Evolutionary conservation across 2,888 invertebrate species (phyloP).

Genomic region (Emesis russula): DNA sequence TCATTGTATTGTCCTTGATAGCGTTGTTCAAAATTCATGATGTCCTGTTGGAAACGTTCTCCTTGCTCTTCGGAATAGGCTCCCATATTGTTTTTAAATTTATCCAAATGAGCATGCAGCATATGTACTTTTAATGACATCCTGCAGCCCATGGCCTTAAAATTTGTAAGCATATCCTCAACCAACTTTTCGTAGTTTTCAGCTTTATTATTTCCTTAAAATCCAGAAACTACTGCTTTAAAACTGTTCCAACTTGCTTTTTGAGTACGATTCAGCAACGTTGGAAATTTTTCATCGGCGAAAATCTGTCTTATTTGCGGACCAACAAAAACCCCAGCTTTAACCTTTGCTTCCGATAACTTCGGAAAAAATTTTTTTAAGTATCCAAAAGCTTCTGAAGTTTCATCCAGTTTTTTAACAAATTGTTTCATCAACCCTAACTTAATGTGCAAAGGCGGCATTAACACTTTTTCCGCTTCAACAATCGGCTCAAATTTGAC

Average conservation of each 20-base stretch:
- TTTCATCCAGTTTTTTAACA: conserved; percentile 66
- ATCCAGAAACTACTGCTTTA: conserved; percentile 76
- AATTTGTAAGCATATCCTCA: conserved; percentile 60
- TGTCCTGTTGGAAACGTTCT: conserved; percentile 74
- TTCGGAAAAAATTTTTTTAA: conserved; percentile 66
- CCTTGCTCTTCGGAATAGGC: conserved; percentile 75
- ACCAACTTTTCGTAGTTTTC: conserved; percentile 67
- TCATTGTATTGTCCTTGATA: conserved; percentile 37
- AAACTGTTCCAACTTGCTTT: conserved; percentile 69
- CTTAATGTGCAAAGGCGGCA: conserved; percentile 75
- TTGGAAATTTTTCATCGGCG: conserved; percentile 69
- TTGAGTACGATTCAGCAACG: conserved; percentile 66
- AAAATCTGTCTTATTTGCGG: conserved; percentile 44
- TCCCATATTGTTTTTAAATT: conserved; percentile 80
- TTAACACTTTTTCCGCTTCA: conserved; percentile 56
- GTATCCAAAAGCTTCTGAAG: conserved; percentile 71
- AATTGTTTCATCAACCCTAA: conserved; percentile 75
- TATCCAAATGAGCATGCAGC: conserved; percentile 70
- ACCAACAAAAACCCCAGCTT: conserved; percentile 68
- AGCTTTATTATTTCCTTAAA: conserved; percentile 70
- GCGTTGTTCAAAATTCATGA: conserved; percentile 66
- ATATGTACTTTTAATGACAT: conserved; percentile 39
- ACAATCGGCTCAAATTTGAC: conserved; percentile 51
- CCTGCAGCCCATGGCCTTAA: conserved; percentile 43
- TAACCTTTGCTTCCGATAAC: conserved; percentile 77